A percentile compares a stretch with the other conserved stretches of the same genome.
Conservation (phyloP, 2,888 invertebrate species). For the Tryphoninae sp. region DNA sequence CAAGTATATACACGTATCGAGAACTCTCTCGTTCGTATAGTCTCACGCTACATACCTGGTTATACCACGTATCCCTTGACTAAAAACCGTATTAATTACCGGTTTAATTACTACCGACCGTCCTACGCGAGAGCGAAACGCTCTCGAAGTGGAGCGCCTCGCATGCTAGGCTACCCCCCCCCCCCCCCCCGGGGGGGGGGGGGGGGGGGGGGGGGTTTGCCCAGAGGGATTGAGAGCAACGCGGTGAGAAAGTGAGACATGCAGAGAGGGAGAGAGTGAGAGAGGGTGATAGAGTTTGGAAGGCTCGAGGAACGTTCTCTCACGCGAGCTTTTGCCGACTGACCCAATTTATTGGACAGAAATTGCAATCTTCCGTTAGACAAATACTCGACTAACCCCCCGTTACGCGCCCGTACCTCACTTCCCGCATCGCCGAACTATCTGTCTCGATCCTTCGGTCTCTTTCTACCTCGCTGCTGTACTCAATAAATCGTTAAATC, state of each 20-base stretch:
- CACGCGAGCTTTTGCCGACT: slow-evolving; percentile 56
- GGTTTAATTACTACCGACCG: slow-evolving; percentile 68
- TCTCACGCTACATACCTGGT: slow-evolving; percentile 2
- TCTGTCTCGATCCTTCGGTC: background rate
- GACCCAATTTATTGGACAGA: slow-evolving; percentile 60
- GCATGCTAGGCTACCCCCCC: background rate
- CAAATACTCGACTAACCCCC: slow-evolving; percentile 46
- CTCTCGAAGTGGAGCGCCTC: slow-evolving; percentile 20
- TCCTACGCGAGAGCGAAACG: slow-evolving; percentile 37
- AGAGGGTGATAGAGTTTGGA: slow-evolving; percentile 17
- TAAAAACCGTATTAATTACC: slow-evolving; percentile 72
- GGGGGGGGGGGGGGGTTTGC: too few relatives aligned
- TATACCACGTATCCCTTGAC: slow-evolving; percentile 49
- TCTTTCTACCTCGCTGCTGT: background rate
- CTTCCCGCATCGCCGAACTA: slow-evolving; percentile 12
- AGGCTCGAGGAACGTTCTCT: slow-evolving; percentile 36
- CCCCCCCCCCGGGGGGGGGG: too few relatives aligned
- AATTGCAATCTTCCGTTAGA: slow-evolving; percentile 60
- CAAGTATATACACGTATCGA: slow-evolving; percentile 10
- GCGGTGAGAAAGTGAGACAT: background rate
- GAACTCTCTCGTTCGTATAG: background rate
- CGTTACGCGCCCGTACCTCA: background rate
- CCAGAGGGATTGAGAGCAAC: slow-evolving; percentile 23
- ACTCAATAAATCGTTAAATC: slow-evolving; percentile 30
- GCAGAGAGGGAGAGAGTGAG: slow-evolving; percentile 16